phyloP scores from a whole-genome alignment of 37 sponge, comb jelly and placozoan species.

The Agelas oroides region DNA sequence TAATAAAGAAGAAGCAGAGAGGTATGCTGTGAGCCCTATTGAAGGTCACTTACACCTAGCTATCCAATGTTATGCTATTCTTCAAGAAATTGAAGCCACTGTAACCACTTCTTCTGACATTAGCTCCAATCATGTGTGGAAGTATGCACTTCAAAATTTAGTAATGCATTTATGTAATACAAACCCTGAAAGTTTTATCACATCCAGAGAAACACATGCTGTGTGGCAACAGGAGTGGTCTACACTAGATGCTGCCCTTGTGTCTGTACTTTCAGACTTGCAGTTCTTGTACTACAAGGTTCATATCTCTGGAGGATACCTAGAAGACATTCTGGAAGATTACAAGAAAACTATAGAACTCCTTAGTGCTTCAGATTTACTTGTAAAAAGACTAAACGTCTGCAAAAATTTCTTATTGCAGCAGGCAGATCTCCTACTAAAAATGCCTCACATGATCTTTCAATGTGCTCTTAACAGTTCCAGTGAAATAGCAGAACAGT shows the following conservation, averaged over 20 bases:
- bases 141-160: slow-evolving; percentile 16
- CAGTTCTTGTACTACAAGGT: slow-evolving; percentile 36
- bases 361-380: background rate
- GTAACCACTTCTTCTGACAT: background rate
- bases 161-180: slow-evolving; percentile 16
- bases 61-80: background rate
- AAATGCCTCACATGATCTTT: slow-evolving; percentile 24
- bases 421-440: slow-evolving; percentile 9
- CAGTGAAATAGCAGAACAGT: background rate
- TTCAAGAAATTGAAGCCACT: slow-evolving; percentile 2
- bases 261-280: background rate
- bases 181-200: too few species aligned
- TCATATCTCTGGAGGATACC: background rate
- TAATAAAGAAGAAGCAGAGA: slow-evolving; percentile 24
- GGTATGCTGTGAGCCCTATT: background rate
- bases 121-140: background rate
- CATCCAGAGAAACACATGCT: too few species aligned
- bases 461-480: slow-evolving; percentile 45
- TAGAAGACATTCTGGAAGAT: slow-evolving; percentile 21
- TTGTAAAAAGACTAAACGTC: background rate
- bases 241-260: too few species aligned
- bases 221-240: too few species aligned
- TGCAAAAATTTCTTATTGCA: background rate
- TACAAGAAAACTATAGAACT: background rate
- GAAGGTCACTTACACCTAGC: slow-evolving; percentile 10